phyloP scores from a whole-genome alignment of 2,888 invertebrate genomes.

The Drosophila siamana region DNA sequence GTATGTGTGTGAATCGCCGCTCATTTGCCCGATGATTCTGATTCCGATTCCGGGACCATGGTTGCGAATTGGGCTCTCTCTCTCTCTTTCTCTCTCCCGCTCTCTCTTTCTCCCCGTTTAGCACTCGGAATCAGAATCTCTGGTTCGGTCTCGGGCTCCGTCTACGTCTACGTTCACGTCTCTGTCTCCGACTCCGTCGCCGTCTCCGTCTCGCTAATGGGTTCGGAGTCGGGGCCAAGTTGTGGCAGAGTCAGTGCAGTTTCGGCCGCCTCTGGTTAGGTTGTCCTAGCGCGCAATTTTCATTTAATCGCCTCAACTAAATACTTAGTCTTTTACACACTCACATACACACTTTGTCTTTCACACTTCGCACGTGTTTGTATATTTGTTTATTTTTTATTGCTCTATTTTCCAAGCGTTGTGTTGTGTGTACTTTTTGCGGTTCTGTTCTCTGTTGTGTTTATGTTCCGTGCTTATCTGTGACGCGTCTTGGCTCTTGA shows the following conservation, averaged over 20 bases:
- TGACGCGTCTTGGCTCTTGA: conserved; percentile 11
- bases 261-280: conserved; percentile 70
- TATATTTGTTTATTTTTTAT: conserved; percentile 30
- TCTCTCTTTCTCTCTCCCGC: conserved; percentile 19
- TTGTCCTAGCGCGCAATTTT: conserved; percentile 62
- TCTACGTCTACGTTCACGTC: conserved; percentile 11
- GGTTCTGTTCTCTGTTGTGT: conserved; percentile 12
- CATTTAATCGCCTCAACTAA: conserved; percentile 38
- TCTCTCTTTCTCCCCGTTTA: conserved; percentile 20
- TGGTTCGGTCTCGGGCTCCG: conserved; percentile 32
- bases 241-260: conserved; percentile 62
- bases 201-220: conserved; percentile 9
- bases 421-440: conserved; percentile 13
- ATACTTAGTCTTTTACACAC: not conserved
- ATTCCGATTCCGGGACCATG: conserved; percentile 33
- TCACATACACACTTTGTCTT: not conserved
- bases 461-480: conserved; percentile 36
- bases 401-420: conserved; percentile 14
- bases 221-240: conserved; percentile 54
- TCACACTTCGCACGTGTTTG: conserved; percentile 39
- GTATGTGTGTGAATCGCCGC: conserved; percentile 43
- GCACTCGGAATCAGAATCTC: conserved; percentile 51
- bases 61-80: conserved; percentile 1
- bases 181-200: conserved; percentile 15
- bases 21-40: conserved; percentile 50